Evolutionary conservation across 2,797 vertebrate species (phyloP).

Genomic region (Erithacus rubecula): DNA sequence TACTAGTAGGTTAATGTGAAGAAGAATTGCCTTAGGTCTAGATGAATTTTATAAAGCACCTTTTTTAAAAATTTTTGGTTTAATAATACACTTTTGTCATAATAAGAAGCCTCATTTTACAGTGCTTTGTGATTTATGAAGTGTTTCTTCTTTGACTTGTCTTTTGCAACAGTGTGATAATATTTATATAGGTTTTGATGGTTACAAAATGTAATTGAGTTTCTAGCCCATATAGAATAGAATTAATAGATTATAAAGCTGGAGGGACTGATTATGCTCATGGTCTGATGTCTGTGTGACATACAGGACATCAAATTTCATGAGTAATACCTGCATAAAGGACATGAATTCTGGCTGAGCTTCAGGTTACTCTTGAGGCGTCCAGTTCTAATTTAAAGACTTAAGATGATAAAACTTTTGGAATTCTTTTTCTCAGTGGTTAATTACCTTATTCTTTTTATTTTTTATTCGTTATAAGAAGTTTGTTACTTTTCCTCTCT

Average conservation of each 20-base stretch:
- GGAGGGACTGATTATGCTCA: background rate
- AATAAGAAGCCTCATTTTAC: background rate
- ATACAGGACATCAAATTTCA: background rate
- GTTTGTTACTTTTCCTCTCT: background rate
- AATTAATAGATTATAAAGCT: conserved; percentile 32
- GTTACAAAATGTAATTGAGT: background rate
- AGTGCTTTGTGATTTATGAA: background rate
- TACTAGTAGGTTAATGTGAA: background rate
- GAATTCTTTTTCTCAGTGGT: background rate
- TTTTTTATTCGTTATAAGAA: background rate
- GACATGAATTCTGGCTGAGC: background rate
- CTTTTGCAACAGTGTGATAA: background rate
- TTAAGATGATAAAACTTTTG: background rate
- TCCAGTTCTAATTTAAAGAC: background rate
- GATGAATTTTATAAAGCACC: background rate
- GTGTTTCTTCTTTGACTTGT: background rate
- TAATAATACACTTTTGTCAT: background rate
- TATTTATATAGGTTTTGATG: background rate
- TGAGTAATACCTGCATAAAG: background rate
- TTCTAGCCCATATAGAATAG: background rate
- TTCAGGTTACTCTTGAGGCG: background rate
- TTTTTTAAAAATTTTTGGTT: background rate
- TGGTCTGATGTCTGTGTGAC: background rate
- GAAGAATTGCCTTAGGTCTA: background rate
- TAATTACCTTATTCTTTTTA: background rate